Evolutionary conservation across 2,797 vertebrate species (phyloP).

Genomic region (Falco cherrug): DNA sequence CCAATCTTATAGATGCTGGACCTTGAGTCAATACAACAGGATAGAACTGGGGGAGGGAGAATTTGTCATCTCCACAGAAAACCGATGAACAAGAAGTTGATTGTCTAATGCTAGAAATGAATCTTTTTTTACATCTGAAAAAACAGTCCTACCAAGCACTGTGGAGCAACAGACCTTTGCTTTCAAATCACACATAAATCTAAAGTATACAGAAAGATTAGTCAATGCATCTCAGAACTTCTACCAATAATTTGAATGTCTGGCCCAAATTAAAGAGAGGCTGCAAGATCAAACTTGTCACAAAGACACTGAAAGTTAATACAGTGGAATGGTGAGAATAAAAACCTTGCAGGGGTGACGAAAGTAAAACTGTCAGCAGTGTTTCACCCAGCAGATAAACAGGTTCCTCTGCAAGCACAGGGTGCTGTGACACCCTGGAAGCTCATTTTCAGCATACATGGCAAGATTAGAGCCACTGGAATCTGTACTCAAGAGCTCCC

Average conservation of each 20-base stretch:
- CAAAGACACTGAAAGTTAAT: background rate
- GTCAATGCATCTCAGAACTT: background rate
- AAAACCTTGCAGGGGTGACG: background rate
- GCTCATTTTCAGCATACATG: background rate
- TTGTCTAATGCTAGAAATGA: background rate
- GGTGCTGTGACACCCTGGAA: background rate
- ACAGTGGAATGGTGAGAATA: background rate
- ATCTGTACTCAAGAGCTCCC: background rate
- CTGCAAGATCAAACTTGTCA: background rate
- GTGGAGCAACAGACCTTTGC: slow-evolving; percentile 11
- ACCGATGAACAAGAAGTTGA: background rate
- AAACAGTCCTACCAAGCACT: background rate
- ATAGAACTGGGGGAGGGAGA: background rate
- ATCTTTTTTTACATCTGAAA: background rate
- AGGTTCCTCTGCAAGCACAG: background rate
- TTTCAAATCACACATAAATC: background rate
- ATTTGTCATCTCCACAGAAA: background rate
- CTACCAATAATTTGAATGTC: background rate
- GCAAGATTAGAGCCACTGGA: background rate
- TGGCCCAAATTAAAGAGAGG: background rate
- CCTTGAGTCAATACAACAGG: background rate
- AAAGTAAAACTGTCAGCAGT: background rate
- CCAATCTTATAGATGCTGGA: background rate
- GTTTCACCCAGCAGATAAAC: background rate
- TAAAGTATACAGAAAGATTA: background rate